Evolutionary conservation across 2,797 vertebrate species (phyloP), one percentile per base, ranked within the genome.

Genomic region (Gymnoscopelus braueri): DNA sequence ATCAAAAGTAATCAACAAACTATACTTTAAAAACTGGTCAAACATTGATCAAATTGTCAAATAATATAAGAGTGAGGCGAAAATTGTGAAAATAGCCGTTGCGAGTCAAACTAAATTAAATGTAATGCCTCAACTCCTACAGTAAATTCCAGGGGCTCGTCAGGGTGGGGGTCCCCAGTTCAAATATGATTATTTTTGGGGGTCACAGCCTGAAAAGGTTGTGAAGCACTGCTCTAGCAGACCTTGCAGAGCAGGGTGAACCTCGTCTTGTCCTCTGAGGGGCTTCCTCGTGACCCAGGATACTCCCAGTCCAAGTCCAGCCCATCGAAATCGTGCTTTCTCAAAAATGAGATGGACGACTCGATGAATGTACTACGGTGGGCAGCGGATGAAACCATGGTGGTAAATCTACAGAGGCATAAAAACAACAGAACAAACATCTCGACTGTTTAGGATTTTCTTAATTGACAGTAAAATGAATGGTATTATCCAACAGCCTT

Each of bases 291-390:
- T 2, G 91, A 35, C 47, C 92, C 94, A 7, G 94, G 95, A 75
- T 94, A 95, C 79, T 95, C 87, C 93, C 95, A 96, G 84, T 95
- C 94, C 62, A 96, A 80, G 58, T 96, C 95, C 55, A 96, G 85
- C 0, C 94, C 95, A 24, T 96, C 94, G 55, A 96, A 96, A 3
- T 78, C 81, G 8, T 94, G 71, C 3, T 3, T 65, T 65, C 94
- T 89, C 72, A 96, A 87, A 82, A 95, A 87, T 2, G 1, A 58
- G 54, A 93, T 86, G 0, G 90, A 87, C 0, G 95, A 96, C 59
- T 77, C 77, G 74, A 95, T 93, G 66, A 96, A 96, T 1, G 1
- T 92, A 58, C 86, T 62, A 10, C 93, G 87, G 79, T 86, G 94
- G 68, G 15, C 65, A 4, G 73, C 2, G 0, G 87, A 78, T 50